Conservation (phyloP, 2,113 vertebrate genomes). For the Excalfactoria chinensis region DNA sequence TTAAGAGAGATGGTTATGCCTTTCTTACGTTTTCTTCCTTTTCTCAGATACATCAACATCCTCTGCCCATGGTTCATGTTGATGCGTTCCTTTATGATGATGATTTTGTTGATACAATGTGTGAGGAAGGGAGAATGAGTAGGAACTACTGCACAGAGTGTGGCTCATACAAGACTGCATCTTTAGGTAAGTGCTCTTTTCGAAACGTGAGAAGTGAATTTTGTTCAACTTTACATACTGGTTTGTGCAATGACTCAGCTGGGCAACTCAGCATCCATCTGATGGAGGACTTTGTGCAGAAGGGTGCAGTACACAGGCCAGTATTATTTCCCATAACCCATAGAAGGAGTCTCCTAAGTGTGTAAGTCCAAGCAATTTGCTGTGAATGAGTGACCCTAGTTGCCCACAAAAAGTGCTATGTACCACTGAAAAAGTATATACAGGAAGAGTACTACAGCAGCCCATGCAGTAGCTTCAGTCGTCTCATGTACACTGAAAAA, state of each 20-base stretch:
- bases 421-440: not conserved
- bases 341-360: not conserved
- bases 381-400: not conserved
- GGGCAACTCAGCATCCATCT: not conserved
- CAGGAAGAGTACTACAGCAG: not conserved
- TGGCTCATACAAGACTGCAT: conserved; percentile 85
- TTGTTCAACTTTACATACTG: not conserved
- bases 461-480: not conserved
- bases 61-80: conserved; percentile 85
- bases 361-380: conserved; percentile 9
- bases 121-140: conserved; percentile 90
- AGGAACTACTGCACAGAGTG: conserved; percentile 88
- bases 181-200: conserved; percentile 81
- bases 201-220: not conserved
- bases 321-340: not conserved
- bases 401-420: not conserved
- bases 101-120: conserved; percentile 88
- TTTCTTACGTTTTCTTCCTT: conserved; percentile 23
- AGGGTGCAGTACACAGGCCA: not conserved
- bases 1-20: not conserved
- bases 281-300: conserved; percentile 6
- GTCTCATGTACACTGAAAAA: not conserved
- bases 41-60: conserved; percentile 82
- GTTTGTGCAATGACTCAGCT: conserved; percentile 22
- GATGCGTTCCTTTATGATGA: conserved; percentile 94